phyloP scores from a whole-genome alignment of 2,113 vertebrate genomes.

The Lethenteron reissneri region DNA sequence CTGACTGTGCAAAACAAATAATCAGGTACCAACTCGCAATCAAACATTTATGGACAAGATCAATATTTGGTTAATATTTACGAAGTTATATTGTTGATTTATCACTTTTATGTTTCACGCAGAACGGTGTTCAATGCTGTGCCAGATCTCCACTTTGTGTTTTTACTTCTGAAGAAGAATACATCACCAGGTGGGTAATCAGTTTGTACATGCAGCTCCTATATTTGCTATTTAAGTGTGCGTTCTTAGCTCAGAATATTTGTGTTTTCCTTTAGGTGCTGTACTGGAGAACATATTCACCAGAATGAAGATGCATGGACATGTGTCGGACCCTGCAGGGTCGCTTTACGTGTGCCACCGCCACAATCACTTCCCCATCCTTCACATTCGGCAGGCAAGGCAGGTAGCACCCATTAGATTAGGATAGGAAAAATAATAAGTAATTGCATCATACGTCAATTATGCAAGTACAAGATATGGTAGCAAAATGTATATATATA shows the following conservation, averaged over 20 bases:
- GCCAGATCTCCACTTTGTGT: slow-evolving; percentile 44
- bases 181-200: slow-evolving; percentile 32
- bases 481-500: no score
- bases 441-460: no score
- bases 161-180: slow-evolving; percentile 30
- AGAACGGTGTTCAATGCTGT: slow-evolving; percentile 43
- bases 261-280: no score
- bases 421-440: no score
- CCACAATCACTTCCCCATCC: slow-evolving; percentile 22
- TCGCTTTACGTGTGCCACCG: slow-evolving; percentile 26
- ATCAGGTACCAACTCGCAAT: slow-evolving; percentile 27
- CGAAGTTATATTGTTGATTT: no score
- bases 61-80: no score
- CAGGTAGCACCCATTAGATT: slow-evolving; percentile 14
- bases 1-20: slow-evolving; percentile 32
- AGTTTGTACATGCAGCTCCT: neutral
- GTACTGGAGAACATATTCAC: no score
- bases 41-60: no score
- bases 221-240: neutral
- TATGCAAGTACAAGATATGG: no score
- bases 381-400: slow-evolving; percentile 46
- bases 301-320: no score
- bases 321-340: no score
- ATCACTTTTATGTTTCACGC: slow-evolving; percentile 8
- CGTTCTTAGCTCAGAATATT: no score